Evolutionary conservation across 1,140 invertebrate genomes (phyloP).

Genomic region (Tetramorium alpestre): DNA sequence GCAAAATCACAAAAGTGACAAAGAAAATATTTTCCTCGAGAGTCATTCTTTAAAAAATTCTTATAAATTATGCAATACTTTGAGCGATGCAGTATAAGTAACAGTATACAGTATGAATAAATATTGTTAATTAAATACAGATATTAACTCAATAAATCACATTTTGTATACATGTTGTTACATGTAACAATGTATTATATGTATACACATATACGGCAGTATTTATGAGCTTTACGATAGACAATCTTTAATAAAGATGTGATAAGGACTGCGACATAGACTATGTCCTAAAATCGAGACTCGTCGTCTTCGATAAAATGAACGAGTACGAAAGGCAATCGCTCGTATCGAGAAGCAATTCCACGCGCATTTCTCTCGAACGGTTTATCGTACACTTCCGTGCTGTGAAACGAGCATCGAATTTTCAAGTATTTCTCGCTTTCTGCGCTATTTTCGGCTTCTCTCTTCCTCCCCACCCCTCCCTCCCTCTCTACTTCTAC

Average conservation of each 20-base stretch:
- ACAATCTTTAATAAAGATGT: background rate
- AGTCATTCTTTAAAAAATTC: background rate
- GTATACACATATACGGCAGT: background rate
- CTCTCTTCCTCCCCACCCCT: background rate
- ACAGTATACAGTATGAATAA: background rate
- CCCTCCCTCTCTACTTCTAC: background rate
- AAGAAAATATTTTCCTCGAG: background rate
- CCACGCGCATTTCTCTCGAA: constrained; percentile 35
- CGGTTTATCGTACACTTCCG: constrained; percentile 42
- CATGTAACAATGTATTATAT: background rate
- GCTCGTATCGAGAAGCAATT: constrained; percentile 47
- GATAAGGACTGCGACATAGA: background rate
- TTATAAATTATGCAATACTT: background rate
- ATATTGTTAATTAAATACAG: background rate
- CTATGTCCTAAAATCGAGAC: background rate
- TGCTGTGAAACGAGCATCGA: constrained; percentile 38
- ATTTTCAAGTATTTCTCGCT: constrained; percentile 42
- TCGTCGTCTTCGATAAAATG: constrained; percentile 20
- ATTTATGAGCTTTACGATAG: background rate
- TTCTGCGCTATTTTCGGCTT: constrained; percentile 22
- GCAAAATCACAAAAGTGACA: background rate
- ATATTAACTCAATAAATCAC: background rate
- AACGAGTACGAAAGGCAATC: background rate
- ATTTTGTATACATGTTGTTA: no score
- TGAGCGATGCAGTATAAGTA: no score